These are phyloP conservation scores for Apamea sordens DNA, from an alignment of 2,888 invertebrate species.

Conservation along the genomic window DNA sequence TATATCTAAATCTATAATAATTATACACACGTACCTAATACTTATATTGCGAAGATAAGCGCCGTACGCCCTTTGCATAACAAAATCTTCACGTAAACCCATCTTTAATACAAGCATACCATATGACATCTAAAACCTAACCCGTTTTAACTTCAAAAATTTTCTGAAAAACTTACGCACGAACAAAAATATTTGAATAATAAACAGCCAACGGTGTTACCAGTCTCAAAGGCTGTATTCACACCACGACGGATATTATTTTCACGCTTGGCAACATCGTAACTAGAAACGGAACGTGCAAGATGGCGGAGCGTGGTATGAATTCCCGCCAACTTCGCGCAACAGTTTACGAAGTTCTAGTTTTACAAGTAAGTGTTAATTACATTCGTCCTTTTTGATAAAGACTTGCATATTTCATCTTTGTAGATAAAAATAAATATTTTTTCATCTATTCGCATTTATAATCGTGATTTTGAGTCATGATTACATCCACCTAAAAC, in stretches of 20 bases:
- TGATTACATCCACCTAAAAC: not conserved
- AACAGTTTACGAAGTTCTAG: conserved; percentile 66
- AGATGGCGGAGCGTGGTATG: conserved; percentile 67
- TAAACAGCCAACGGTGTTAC: conserved; percentile 71
- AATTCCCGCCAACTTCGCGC: conserved; percentile 66
- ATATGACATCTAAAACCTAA: conserved; percentile 1
- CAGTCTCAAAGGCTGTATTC: conserved; percentile 84
- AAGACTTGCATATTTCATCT: conserved; percentile 55
- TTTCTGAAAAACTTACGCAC: conserved; percentile 67
- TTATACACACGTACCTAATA: not conserved
- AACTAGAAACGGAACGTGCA: conserved; percentile 82
- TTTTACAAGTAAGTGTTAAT: conserved; percentile 65
- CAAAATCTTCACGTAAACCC: conserved; percentile 12
- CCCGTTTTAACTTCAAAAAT: conserved; percentile 25
- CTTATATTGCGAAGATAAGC: not conserved
- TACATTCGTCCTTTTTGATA: conserved; percentile 62
- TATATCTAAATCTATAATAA: conserved; percentile 4
- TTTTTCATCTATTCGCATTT: not conserved
- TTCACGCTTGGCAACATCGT: conserved; percentile 85
- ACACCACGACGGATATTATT: conserved; percentile 85
- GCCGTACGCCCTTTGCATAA: conserved; percentile 30
- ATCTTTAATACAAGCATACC: not conserved
- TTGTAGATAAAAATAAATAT: conserved; percentile 19
- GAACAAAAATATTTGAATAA: conserved; percentile 73
- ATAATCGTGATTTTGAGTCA: not conserved